These are phyloP conservation scores for Gymnocheta viridis DNA, from an alignment of 2,888 invertebrate genomes.

Conservation along the genomic window DNA sequence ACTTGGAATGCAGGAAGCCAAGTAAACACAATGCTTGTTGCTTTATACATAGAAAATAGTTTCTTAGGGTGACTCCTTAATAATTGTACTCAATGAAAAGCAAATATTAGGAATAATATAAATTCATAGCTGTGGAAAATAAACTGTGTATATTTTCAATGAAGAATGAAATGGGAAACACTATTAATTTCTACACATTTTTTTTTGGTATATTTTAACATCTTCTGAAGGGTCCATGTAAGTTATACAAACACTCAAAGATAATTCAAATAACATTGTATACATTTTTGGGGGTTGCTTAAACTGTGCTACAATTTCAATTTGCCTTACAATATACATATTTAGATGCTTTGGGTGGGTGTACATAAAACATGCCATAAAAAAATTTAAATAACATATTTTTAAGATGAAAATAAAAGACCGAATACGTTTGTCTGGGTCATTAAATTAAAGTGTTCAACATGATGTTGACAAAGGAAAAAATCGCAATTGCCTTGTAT, in stretches of 20 bases:
- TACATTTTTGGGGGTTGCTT: neutral
- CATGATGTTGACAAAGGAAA: slow-evolving; percentile 11
- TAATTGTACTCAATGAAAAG: neutral
- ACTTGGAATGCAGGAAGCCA: neutral
- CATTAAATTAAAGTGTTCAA: slow-evolving; percentile 4
- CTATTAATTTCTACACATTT: too few species aligned
- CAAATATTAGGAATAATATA: neutral
- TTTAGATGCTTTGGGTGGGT: slow-evolving; percentile 16
- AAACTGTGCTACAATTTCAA: slow-evolving; percentile 54
- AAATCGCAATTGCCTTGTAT: neutral
- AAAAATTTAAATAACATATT: neutral
- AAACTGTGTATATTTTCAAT: neutral
- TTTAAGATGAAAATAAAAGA: neutral
- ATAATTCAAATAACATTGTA: neutral
- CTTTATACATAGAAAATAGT: neutral
- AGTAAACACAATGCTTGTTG: slow-evolving; percentile 35
- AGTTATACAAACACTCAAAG: neutral
- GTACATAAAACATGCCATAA: slow-evolving; percentile 20
- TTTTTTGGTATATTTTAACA: too few species aligned
- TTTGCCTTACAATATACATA: slow-evolving; percentile 40
- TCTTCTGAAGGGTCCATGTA: neutral
- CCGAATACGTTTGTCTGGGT: neutral
- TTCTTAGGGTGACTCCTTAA: slow-evolving; percentile 2
- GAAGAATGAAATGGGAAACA: neutral
- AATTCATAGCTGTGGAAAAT: neutral